Percentiles rank a stretch among this genome's conserved stretches.
Conservation (phyloP, 1,140 invertebrate species). For the Drosophila parabipectinata region DNA sequence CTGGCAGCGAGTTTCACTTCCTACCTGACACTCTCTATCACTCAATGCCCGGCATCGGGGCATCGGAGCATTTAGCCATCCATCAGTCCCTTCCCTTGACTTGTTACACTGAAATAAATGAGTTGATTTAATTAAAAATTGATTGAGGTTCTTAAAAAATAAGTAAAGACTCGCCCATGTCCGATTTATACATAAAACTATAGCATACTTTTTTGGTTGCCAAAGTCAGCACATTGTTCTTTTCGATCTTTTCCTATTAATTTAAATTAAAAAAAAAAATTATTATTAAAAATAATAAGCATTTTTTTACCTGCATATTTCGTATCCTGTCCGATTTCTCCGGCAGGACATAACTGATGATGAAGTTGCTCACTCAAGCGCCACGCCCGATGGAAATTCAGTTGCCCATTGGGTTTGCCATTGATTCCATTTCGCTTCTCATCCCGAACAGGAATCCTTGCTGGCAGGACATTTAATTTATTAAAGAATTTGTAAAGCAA, state of each 20-base stretch:
- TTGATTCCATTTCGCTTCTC: conserved; percentile 44
- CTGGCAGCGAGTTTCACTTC: conserved; percentile 8
- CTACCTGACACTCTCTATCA: conserved; percentile 46
- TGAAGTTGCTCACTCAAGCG: conserved; percentile 64
- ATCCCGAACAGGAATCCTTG: conserved; percentile 24
- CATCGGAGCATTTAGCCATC: conserved; percentile 51
- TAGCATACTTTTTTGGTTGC: too few species aligned
- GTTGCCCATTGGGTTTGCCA: conserved; percentile 25
- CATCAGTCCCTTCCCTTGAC: conserved; percentile 30
- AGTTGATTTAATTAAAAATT: neutral
- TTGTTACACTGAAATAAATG: neutral
- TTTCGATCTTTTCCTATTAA: too few species aligned
- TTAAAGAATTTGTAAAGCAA: conserved; percentile 82
- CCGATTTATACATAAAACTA: too few species aligned
- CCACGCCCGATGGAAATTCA: conserved; percentile 25
- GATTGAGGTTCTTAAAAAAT: too few species aligned
- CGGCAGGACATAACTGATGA: conserved; percentile 57
- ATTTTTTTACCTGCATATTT: neutral
- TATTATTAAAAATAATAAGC: too few species aligned
- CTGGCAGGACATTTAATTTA: conserved; percentile 76
- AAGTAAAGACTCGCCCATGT: too few species aligned
- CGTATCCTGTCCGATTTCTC: conserved; percentile 11
- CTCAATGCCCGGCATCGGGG: conserved; percentile 30
- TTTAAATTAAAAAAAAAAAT: too few species aligned
- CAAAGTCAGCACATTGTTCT: too few species aligned